These are phyloP conservation scores for Euplagia quadripunctaria DNA, from an alignment of 2,888 invertebrate species.

Conservation along the genomic window DNA sequence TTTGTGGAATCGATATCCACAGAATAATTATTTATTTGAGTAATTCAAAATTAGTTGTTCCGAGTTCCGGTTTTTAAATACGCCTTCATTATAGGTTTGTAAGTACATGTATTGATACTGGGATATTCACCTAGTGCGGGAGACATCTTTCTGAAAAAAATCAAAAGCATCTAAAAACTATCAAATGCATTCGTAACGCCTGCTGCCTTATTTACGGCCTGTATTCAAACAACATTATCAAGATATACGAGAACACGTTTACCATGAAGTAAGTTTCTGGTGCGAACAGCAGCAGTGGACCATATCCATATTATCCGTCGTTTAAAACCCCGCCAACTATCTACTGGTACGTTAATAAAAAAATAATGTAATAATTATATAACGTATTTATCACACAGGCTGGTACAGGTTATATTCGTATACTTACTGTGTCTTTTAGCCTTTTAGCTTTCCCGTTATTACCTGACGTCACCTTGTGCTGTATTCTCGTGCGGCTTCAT, in stretches of 20 bases:
- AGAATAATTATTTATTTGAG: neutral
- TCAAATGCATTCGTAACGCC: neutral
- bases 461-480: slow-evolving; percentile 20
- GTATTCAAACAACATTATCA: neutral
- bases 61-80: neutral
- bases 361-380: neutral
- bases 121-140: neutral
- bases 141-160: too few species aligned
- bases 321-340: too few species aligned
- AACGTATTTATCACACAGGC: neutral
- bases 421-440: slow-evolving; percentile 12
- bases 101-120: neutral
- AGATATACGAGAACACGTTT: neutral
- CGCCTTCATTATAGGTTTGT: neutral
- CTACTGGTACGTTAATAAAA: too few species aligned
- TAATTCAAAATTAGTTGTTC: neutral
- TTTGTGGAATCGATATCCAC: neutral
- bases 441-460: slow-evolving; percentile 25
- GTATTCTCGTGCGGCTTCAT: slow-evolving; percentile 32
- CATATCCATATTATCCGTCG: too few species aligned
- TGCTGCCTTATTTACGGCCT: neutral
- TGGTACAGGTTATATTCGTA: neutral
- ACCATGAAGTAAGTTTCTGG: neutral
- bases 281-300: too few species aligned
- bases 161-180: too few species aligned